A percentile compares a stretch with the other conserved stretches of the same genome.
These are phyloP conservation scores for Microctonus aethiopoides DNA, from an alignment of 2,888 invertebrate species.

Conservation along the genomic window DNA sequence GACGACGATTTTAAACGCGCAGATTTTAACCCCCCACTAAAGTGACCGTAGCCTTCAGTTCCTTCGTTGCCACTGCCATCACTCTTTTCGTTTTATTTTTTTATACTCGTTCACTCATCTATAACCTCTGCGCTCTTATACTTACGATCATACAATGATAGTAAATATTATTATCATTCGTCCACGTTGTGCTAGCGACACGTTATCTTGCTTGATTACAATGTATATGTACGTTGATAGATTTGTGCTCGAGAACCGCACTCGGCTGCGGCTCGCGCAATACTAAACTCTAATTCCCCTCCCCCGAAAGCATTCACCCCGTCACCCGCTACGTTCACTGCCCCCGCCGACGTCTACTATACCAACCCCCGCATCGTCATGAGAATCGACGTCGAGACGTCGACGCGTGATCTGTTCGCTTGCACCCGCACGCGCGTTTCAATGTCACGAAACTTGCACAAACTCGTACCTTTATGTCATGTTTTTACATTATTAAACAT, in stretches of 20 bases:
- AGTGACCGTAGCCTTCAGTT: no score
- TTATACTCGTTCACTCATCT: neutral
- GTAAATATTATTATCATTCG: slow-evolving; percentile 14
- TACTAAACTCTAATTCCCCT: slow-evolving; percentile 58
- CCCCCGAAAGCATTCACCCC: neutral
- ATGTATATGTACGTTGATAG: slow-evolving; percentile 36
- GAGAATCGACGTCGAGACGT: slow-evolving; percentile 39
- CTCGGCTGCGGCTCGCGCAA: slow-evolving; percentile 60
- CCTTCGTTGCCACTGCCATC: neutral
- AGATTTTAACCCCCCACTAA: neutral
- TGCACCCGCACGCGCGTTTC: slow-evolving; percentile 19
- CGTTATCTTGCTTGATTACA: neutral
- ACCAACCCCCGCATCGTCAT: slow-evolving; percentile 37
- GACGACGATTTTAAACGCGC: neutral
- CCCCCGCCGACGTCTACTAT: slow-evolving; percentile 42
- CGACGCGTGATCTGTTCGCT: slow-evolving; percentile 25
- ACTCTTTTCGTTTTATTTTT: neutral
- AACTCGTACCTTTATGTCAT: neutral
- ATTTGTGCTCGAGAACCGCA: slow-evolving; percentile 46
- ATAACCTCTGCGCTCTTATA: neutral
- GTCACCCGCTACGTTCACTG: slow-evolving; percentile 46
- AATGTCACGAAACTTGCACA: neutral
- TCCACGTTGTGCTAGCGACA: slow-evolving; percentile 21
- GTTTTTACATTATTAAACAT: neutral
- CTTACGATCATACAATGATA: neutral